Evolutionary conservation across 2,797 vertebrate genomes (phyloP), one percentile per base, ranked within the genome.

Genomic region (Sebastes nivosus): DNA sequence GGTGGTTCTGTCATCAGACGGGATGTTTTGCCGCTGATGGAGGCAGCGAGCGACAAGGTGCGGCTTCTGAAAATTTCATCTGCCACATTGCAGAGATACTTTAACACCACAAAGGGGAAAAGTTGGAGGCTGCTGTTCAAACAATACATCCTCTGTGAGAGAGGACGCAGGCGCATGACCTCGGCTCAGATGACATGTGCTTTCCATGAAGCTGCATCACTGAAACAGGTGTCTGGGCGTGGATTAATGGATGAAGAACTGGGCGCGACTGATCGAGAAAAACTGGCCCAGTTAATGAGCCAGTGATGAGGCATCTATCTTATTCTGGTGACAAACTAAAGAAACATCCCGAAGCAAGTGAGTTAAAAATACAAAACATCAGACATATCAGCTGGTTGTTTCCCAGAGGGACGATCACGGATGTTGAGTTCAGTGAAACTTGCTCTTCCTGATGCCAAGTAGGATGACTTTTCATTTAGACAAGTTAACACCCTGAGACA

Each of bases 71-170:
- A 66, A 67, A 61, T 52, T 67, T 4, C 11, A 9, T 25, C 42
- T 3, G 16, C 38, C 20, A 32, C 84, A 78, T 80, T 76, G 29
- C n/a, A 59, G 30, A 73, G 63, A 82, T 88, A 5, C 42, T 83
- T 87, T 42, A 3, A 81, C 72, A 65, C 5, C 18, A 13, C 29
- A 29, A 5, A 20, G 2, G 16, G 18, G 59, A 9, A 75, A 80
- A 72, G 54, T 82, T 71, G 4, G 11, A 66, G 14, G 29, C 67
- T 6, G 20, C 5, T 2, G 18, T 54, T 77, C 4, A 55, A 82
- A 69, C 76, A 75, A 63, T 59, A 6, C 5, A 4, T 20, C 9
- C 4, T 69, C 20, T 75, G 55, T 75, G 4, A 60, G n/a, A 34
- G 57, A 32, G 8, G 55, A 16, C 12, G 1, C 6, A 57, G 12